Conservation (phyloP, 2,797 vertebrate genomes). For the Trachurus trachurus region DNA sequence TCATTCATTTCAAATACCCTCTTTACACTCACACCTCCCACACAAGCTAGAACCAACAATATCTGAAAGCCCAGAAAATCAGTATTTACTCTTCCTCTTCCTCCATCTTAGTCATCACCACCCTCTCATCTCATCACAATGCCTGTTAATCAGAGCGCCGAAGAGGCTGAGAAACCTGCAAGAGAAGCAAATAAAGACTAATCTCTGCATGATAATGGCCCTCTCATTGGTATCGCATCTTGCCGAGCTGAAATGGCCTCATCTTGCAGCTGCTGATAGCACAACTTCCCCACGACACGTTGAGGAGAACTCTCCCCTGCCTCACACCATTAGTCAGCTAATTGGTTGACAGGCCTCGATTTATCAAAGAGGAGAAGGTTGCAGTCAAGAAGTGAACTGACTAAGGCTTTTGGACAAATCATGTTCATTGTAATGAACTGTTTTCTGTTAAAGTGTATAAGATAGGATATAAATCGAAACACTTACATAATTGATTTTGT, state of each 20-base stretch:
- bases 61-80: slow-evolving; percentile 50
- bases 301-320: slow-evolving; percentile 20
- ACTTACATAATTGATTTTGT: no score
- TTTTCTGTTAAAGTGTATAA: not conserved
- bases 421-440: no score
- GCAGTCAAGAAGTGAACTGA: slow-evolving; percentile 5
- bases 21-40: slow-evolving; percentile 57
- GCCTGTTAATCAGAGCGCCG: slow-evolving; percentile 29
- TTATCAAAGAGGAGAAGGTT: slow-evolving; percentile 27
- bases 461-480: not conserved
- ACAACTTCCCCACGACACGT: slow-evolving; percentile 24
- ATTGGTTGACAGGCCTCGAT: slow-evolving; percentile 44
- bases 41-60: slow-evolving; percentile 44
- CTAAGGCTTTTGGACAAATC: not conserved
- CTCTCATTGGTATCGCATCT: not conserved
- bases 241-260: not conserved
- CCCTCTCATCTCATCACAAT: slow-evolving; percentile 43
- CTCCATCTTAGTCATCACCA: slow-evolving; percentile 57
- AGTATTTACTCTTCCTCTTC: slow-evolving; percentile 63
- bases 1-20: slow-evolving; percentile 49
- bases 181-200: slow-evolving; percentile 35
- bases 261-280: slow-evolving; percentile 15
- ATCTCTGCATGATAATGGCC: not conserved
- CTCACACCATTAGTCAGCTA: slow-evolving; percentile 33
- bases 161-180: slow-evolving; percentile 39